These are phyloP conservation scores for Gorsachius goisagi DNA, from an alignment of 2,113 vertebrate species.

Conservation along the genomic window DNA sequence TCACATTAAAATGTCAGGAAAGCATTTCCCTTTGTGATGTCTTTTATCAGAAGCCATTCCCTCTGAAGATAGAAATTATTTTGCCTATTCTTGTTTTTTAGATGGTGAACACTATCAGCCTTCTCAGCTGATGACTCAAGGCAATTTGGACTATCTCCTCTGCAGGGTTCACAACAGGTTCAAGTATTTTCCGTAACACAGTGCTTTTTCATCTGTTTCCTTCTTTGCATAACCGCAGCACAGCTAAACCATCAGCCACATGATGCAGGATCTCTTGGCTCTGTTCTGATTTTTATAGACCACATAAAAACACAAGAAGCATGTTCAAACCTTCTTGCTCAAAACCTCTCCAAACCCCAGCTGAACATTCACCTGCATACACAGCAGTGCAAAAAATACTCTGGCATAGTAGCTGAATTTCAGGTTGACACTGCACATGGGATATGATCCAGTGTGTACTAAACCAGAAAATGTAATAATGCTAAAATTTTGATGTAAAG, in stretches of 20 bases:
- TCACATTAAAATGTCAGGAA: background rate
- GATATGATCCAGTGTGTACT: background rate
- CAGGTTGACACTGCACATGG: background rate
- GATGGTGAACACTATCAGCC: background rate
- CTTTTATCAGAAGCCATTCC: background rate
- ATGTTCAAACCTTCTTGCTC: background rate
- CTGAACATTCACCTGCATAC: background rate
- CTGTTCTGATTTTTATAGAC: background rate
- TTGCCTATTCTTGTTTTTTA: background rate
- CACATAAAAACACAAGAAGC: background rate
- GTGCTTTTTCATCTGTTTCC: background rate
- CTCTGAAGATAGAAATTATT: background rate
- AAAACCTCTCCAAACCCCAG: background rate
- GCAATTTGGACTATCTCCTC: background rate
- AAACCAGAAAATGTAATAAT: background rate
- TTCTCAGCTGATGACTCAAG: background rate
- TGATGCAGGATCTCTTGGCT: background rate
- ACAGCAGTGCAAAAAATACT: background rate
- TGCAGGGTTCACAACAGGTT: background rate
- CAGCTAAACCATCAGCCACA: accelerated
- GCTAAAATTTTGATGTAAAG: background rate
- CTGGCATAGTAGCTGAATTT: background rate
- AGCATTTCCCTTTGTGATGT: background rate
- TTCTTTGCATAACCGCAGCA: background rate
- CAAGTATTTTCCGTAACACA: background rate